These are phyloP conservation scores for Crotalus viridis DNA, from an alignment of 2,113 vertebrate genomes.

Conservation along the genomic window DNA sequence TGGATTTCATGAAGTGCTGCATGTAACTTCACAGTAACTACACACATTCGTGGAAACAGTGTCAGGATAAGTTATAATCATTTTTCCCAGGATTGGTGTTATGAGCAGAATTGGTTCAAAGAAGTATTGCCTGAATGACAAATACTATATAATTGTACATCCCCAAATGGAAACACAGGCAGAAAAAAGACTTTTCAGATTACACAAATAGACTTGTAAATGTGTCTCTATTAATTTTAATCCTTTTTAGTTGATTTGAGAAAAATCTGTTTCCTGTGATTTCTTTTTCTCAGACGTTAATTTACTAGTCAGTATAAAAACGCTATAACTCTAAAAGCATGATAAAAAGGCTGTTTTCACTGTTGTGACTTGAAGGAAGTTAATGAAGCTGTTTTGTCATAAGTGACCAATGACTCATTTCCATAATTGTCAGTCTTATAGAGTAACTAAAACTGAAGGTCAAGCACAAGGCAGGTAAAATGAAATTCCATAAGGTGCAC, in stretches of 20 bases:
- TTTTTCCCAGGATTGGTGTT: not conserved
- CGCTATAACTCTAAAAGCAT: not conserved
- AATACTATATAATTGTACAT: not conserved
- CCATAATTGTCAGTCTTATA: slow-evolving; percentile 4
- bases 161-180: not conserved
- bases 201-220: not conserved
- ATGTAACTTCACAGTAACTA: not conserved
- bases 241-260: not conserved
- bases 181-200: not conserved
- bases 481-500: slow-evolving; percentile 18
- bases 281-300: not conserved
- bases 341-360: not conserved
- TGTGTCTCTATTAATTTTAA: not conserved
- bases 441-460: slow-evolving; percentile 1
- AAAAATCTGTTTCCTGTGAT: slow-evolving; percentile 7
- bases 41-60: not conserved
- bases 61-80: not conserved
- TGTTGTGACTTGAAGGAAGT: not conserved
- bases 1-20: not conserved
- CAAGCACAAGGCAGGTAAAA: slow-evolving; percentile 18
- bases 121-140: not conserved
- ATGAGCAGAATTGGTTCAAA: slow-evolving; percentile 6
- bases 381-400: not conserved
- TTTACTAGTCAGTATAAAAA: slow-evolving; percentile 1
- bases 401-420: slow-evolving; percentile 19